Conservation (phyloP, 2,797 vertebrate species). For the Apodemus agrarius region DNA sequence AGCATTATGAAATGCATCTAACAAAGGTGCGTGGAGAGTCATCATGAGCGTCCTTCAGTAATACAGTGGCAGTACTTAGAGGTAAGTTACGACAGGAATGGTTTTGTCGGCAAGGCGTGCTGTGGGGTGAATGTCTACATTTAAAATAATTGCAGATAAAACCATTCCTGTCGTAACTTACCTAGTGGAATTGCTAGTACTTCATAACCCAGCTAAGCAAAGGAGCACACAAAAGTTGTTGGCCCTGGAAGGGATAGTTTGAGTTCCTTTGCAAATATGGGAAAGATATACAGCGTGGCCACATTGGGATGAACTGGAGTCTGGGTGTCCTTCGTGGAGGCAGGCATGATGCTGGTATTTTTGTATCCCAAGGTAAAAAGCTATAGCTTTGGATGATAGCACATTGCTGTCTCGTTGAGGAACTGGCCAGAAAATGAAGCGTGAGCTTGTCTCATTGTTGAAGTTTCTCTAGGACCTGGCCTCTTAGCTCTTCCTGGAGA, state of each 20-base stretch:
- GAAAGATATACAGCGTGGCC: not conserved
- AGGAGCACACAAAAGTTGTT: not conserved
- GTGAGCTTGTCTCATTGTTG: not conserved
- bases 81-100: too few relatives aligned
- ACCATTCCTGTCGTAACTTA: not conserved
- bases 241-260: not conserved
- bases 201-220: not conserved
- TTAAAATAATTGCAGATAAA: not conserved
- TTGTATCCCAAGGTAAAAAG: not conserved
- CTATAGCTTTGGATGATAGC: not conserved
- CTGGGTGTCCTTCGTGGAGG: not conserved
- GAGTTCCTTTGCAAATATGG: conserved; percentile 26
- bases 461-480: not conserved
- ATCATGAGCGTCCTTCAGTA: not conserved
- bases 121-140: not conserved
- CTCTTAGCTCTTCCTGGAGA: not conserved
- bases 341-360: not conserved
- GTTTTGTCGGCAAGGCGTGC: not conserved
- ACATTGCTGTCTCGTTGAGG: not conserved
- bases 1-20: not conserved
- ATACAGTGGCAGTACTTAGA: not conserved
- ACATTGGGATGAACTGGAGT: not conserved
- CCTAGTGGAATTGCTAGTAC: not conserved
- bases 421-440: not conserved
- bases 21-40: not conserved